phyloP scores from a whole-genome alignment of 2,888 invertebrate species.

The Tiliacea citrago region DNA sequence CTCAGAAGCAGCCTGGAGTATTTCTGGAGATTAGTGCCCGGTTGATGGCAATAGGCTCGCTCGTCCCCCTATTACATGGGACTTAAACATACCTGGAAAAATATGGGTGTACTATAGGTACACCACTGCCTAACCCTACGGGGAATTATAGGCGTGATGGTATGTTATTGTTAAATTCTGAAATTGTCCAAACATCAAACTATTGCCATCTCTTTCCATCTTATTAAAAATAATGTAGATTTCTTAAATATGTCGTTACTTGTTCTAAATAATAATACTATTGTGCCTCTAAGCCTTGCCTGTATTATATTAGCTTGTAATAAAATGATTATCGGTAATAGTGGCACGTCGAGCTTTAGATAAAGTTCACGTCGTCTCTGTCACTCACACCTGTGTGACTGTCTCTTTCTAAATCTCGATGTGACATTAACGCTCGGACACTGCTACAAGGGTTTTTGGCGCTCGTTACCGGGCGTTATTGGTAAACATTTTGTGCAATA shows the following conservation, averaged over 20 bases:
- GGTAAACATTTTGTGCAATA: not conserved
- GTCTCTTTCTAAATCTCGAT: not conserved
- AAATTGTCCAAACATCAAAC: not conserved
- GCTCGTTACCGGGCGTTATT: not conserved
- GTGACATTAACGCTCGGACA: too few relatives aligned
- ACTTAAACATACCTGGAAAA: too few relatives aligned
- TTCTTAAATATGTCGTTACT: too few relatives aligned
- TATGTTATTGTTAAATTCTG: not conserved
- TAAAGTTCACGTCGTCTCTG: not conserved
- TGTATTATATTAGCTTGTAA: not conserved
- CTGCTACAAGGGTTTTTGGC: not conserved
- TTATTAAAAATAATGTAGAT: not conserved
- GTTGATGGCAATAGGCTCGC: not conserved
- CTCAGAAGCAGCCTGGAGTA: too few relatives aligned
- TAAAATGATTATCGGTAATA: not conserved
- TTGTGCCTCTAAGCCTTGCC: conserved; percentile 23
- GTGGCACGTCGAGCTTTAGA: not conserved
- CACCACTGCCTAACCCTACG: too few relatives aligned
- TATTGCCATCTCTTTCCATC: not conserved
- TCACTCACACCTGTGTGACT: not conserved
- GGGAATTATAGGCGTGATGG: too few relatives aligned
- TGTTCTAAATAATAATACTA: conserved; percentile 5
- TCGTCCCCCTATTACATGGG: not conserved
- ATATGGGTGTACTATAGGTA: too few relatives aligned
- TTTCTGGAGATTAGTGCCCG: too few relatives aligned